Evolutionary conservation across 2,888 invertebrate genomes (phyloP).

Genomic region (Anarsia innoxiella): DNA sequence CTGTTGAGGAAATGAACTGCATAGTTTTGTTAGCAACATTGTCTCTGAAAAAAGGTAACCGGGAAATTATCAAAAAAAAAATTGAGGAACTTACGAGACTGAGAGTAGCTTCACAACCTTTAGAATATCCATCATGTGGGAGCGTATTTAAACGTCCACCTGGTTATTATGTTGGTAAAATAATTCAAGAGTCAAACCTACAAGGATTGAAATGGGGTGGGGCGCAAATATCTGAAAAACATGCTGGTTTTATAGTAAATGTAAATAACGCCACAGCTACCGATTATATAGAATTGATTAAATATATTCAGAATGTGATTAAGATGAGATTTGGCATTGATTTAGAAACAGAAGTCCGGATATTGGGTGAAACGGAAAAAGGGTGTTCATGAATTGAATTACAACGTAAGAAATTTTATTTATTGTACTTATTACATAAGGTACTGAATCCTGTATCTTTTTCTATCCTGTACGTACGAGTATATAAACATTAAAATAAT

Average conservation of each 20-base stretch:
- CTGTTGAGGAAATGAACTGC: not conserved
- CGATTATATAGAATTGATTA: not conserved
- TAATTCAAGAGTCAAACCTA: not conserved
- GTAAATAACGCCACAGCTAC: not conserved
- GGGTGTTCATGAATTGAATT: no score
- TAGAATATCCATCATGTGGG: not conserved
- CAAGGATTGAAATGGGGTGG: not conserved
- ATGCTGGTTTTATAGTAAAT: slow-evolving; percentile 3
- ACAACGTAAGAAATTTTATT: no score
- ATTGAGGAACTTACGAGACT: not conserved
- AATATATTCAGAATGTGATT: not conserved
- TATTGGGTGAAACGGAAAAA: no score
- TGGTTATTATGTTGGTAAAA: not conserved
- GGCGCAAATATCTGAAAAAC: not conserved
- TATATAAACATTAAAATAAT: no score
- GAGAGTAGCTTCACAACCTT: not conserved
- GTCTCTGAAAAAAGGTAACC: not conserved
- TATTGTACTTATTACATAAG: no score
- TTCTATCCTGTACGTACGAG: no score
- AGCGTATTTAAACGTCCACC: not conserved
- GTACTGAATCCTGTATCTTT: no score
- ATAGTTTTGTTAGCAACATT: not conserved
- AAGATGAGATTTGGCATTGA: not conserved
- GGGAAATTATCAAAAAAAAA: not conserved
- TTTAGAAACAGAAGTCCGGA: not conserved